Percentiles rank a stretch among this genome's conserved stretches.
Conservation (phyloP, 2,888 invertebrate species). For the Nomada fucata region DNA sequence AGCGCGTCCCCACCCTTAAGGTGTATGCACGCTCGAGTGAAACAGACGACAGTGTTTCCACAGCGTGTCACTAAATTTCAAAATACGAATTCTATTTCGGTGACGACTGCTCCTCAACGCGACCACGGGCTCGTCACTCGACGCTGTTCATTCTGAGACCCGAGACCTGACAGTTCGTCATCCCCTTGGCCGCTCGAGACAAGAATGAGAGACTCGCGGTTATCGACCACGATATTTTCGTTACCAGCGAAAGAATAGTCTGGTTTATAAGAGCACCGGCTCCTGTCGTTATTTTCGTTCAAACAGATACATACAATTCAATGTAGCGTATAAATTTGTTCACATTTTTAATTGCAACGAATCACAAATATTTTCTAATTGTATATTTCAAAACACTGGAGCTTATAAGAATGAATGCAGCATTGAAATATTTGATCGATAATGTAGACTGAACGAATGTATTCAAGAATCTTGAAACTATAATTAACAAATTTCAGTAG, state of each 20-base stretch:
- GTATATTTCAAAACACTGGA: too few relatives aligned
- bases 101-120: conserved; percentile 76
- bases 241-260: conserved; percentile 52
- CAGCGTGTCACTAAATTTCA: conserved; percentile 59
- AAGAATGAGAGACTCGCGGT: conserved; percentile 71
- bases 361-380: too few relatives aligned
- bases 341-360: too few relatives aligned
- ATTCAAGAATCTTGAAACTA: too few relatives aligned
- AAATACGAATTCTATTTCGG: conserved; percentile 79
- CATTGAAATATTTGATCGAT: too few relatives aligned
- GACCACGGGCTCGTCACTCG: conserved; percentile 78
- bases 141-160: conserved; percentile 76
- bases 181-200: conserved; percentile 66
- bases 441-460: too few relatives aligned
- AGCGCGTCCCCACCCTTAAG: background rate
- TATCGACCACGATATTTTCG: conserved; percentile 71
- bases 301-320: background rate
- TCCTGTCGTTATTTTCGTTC: conserved; percentile 44
- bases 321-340: too few relatives aligned
- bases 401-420: too few relatives aligned
- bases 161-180: conserved; percentile 81
- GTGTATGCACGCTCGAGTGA: background rate
- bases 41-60: conserved; percentile 8
- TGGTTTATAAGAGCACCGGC: conserved; percentile 37
- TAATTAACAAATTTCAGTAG: too few relatives aligned